Conservation (phyloP, 2,888 invertebrate species). For the Drosophila kuntzei region DNA sequence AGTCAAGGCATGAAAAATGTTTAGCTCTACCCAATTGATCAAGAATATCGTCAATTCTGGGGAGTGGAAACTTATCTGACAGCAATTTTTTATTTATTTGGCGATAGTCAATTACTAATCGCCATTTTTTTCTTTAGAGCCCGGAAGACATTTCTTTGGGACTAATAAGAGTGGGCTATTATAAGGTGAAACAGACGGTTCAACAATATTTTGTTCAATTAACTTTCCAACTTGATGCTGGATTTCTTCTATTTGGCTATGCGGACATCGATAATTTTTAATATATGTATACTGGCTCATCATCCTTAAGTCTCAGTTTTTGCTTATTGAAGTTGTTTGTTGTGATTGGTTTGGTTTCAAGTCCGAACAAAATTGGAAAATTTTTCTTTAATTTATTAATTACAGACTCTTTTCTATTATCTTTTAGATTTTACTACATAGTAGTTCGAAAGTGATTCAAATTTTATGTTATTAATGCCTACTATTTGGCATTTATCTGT, state of each 20-base stretch:
- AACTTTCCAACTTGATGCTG: constrained; percentile 3
- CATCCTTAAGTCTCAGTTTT: neutral
- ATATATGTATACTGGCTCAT: neutral
- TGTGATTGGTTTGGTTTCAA: constrained; percentile 1
- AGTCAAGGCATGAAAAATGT: too few relatives aligned
- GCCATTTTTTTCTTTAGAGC: constrained; percentile 4
- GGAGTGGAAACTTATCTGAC: too few relatives aligned
- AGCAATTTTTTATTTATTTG: neutral
- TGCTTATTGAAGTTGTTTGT: neutral
- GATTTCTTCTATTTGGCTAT: constrained; percentile 4
- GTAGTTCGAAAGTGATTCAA: neutral
- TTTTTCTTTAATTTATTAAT: neutral
- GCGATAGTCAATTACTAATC: constrained; percentile 6
- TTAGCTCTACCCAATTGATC: too few relatives aligned
- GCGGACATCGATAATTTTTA: neutral
- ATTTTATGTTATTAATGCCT: neutral
- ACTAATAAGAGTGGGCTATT: constrained; percentile 4
- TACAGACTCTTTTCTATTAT: neutral
- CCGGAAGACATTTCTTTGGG: too few relatives aligned
- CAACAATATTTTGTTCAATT: constrained; percentile 6
- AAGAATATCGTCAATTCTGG: too few relatives aligned
- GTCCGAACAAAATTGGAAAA: neutral
- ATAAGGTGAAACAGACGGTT: constrained; percentile 6
- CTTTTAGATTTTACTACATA: neutral
- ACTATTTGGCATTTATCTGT: neutral